Conservation (phyloP, 2,113 vertebrate genomes). For the Pygathrix nemaeus region DNA sequence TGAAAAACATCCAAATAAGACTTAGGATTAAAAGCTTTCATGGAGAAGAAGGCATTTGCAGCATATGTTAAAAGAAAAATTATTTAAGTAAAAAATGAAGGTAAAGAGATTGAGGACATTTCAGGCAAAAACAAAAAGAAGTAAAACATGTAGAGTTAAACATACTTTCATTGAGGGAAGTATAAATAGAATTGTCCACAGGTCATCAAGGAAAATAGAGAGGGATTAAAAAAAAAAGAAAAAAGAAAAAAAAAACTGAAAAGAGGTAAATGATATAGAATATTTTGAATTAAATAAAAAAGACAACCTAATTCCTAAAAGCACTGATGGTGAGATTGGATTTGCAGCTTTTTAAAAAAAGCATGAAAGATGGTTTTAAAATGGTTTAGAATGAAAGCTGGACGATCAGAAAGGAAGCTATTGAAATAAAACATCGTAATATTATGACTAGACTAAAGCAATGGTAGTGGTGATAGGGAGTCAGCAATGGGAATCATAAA, state of each 20-base stretch:
- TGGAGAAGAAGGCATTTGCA: not conserved
- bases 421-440: not conserved
- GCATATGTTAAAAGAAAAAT: not conserved
- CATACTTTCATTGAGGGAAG: not conserved
- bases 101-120: not conserved
- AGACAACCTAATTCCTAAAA: not conserved
- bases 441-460: not conserved
- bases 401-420: not conserved
- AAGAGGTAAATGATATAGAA: not conserved
- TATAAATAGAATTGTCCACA: not conserved
- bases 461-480: rapidly evolving
- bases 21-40: not conserved
- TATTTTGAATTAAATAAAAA: not conserved
- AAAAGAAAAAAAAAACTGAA: not conserved
- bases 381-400: not conserved
- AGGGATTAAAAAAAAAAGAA: too few relatives aligned
- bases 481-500: not conserved
- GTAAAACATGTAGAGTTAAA: not conserved
- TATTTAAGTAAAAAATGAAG: not conserved
- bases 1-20: not conserved
- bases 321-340: rapidly evolving
- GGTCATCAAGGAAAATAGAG: not conserved
- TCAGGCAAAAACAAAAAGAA: not conserved
- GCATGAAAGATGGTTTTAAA: not conserved
- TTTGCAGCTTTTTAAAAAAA: not conserved